Evolutionary conservation across 1,140 invertebrate genomes (phyloP), one percentile per base, ranked within the genome.

Genomic region (Cotesia vestalis): DNA sequence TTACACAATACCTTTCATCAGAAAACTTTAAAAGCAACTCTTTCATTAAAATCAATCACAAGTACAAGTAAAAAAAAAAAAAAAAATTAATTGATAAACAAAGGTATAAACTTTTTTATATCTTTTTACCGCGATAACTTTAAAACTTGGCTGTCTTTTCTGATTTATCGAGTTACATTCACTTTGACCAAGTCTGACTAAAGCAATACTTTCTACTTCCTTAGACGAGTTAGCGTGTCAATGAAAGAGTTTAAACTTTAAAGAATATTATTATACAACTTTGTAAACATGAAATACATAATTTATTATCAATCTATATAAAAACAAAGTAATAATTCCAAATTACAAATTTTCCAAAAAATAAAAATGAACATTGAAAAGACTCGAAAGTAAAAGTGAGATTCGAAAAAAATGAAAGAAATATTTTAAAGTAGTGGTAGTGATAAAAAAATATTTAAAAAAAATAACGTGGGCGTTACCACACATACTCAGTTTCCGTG

Each of bases 401-500:
- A 55, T n/a, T 4, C 5, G 5, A 35, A 71, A 75, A 76, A 71
- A 75, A 71, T 66, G 73, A 71, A 80, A 75, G 81, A 81, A 80
- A 75, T 73, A 69, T 80, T 63, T 4, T 38, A 20, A 35, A 78
- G 73, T 52, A 34, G 52, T 5, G n/a, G 55, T 63, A 40, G 14
- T 63, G 51, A 63, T 17, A 61, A 38, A 71, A 53, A 34, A 53
- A 36, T 20, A 34, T 17, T 53, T 55, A 61, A 53, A 64, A 34
- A 35, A 36, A 67, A 67, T 55, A 67, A 67, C n/a, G 34, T 55
- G 51, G 35, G 35, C 36, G 80, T 81, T 81, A 81, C 80, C 53
- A 82, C 73, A 60, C 38, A 67, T 59, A 75, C 79, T 81, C 83
- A 87, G 86, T 87, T 86, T 80, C 84, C 86, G 57, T 86, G 85